phyloP scores from a whole-genome alignment of 2,797 vertebrate genomes.

The Sternotherus odoratus region DNA sequence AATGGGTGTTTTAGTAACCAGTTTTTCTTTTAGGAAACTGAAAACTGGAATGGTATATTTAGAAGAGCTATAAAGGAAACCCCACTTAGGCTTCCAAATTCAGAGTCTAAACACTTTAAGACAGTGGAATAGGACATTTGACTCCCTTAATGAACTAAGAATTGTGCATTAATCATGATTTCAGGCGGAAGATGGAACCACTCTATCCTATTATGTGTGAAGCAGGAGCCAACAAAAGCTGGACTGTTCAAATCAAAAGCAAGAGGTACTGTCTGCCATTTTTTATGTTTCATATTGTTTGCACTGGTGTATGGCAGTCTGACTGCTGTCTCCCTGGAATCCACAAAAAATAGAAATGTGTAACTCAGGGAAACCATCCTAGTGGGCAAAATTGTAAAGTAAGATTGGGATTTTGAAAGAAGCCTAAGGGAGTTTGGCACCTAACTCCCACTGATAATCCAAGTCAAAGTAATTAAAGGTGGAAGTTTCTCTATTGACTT shows the following conservation, averaged over 20 bases:
- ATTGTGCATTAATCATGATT: neutral
- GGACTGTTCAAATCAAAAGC: neutral
- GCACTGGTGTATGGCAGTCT: neutral
- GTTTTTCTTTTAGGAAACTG: neutral
- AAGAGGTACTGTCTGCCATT: neutral
- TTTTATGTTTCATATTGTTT: neutral
- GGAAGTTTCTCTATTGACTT: neutral
- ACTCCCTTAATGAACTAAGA: neutral
- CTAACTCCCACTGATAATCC: neutral
- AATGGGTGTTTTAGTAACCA: slow-evolving; percentile 21
- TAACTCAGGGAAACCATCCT: neutral
- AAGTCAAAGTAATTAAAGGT: neutral
- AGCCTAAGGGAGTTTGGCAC: neutral
- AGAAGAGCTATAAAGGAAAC: slow-evolving; percentile 22
- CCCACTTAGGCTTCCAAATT: neutral
- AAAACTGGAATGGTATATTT: neutral
- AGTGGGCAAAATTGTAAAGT: neutral
- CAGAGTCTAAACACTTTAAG: neutral
- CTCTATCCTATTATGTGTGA: neutral
- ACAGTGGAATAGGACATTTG: neutral
- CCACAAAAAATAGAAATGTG: neutral
- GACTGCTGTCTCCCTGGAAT: accelerated
- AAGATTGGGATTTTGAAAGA: neutral
- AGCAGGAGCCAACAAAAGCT: neutral
- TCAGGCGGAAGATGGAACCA: neutral